Conservation (phyloP, 2,797 vertebrate genomes). For the Dendrocincla tyrannina region DNA sequence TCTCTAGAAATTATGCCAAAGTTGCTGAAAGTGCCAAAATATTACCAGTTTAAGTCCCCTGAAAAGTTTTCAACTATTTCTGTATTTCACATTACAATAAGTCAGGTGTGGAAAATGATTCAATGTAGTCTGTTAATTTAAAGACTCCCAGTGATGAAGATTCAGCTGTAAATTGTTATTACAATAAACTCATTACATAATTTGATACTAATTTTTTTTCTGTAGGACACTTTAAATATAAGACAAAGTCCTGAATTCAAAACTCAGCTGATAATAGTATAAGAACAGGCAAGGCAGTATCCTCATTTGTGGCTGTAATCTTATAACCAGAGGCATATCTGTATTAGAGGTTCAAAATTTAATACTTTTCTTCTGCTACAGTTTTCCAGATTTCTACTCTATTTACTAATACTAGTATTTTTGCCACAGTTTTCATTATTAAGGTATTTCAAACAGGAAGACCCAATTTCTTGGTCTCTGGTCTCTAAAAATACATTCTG, state of each 20-base stretch:
- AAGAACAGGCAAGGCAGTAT: not conserved
- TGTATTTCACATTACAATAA: not conserved
- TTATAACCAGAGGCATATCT: not conserved
- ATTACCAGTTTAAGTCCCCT: not conserved
- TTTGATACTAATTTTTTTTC: not conserved
- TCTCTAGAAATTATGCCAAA: not conserved
- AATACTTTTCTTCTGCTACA: not conserved
- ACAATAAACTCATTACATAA: not conserved
- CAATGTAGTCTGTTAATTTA: not conserved
- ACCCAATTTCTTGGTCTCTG: not conserved
- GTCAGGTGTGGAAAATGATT: not conserved
- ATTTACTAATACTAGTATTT: not conserved
- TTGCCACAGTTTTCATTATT: not conserved
- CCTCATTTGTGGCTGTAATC: not conserved
- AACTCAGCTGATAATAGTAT: not conserved
- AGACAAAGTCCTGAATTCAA: not conserved
- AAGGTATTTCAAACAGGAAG: not conserved
- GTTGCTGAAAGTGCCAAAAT: not conserved
- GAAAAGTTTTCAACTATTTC: not conserved
- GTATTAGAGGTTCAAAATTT: not conserved
- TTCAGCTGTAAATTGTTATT: not conserved
- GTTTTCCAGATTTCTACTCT: not conserved
- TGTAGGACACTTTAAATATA: not conserved
- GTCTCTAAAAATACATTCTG: slow-evolving; percentile 22
- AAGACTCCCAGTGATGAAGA: not conserved